Base-by-base conservation (phyloP, 2,797 vertebrate species). In the Spinibarbus caldwelli region DNA sequence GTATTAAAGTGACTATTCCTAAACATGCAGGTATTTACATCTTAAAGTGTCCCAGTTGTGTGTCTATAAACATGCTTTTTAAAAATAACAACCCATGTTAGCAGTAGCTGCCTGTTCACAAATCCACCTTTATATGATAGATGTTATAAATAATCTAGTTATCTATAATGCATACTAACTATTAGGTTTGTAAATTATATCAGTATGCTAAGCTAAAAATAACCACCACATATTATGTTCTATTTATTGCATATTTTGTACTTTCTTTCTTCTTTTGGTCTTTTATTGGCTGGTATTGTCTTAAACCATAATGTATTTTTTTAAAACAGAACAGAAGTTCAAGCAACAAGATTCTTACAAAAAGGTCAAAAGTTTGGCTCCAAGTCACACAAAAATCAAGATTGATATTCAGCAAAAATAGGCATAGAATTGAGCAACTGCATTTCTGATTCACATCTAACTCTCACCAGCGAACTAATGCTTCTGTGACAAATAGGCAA, bases 281-380 rank as follows among this genome's bases (percentile, higher is more conserved):
- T 54, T 14, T 31, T 72, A 52, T 31, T 57, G 11, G 26, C 41
- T 71, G 64, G 34, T 47, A n/a, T n/a, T n/a, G n/a, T n/a, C n/a
- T n/a, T n/a, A n/a, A n/a, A 57, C n/a, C 64, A 59, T 80, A 34
- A 29, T 11, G 1, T 14, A 45, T 62, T 66, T 49, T 54, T 54
- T 57, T 57, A 19, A 86, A 75, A 36, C 23, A 72, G 43, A 73
- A 71, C n/a, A 57, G 45, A 83, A 49, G 57, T 76, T 82, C 4
- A 80, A 86, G 73, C 68, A 68, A 78, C 83, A 54, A 26, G 12
- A 62, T 79, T 78, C 49, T 82, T 87, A 87, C 72, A 89, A 89
- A 89, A 85, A 86, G 62, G 29, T 86, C 52, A 67, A 87, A 76
- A 67, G 10, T 85, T 87, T 75, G 71, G 75, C 36, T 34, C 43